phyloP scores from a whole-genome alignment of 2,113 vertebrate species.

The Okapia johnstoni region DNA sequence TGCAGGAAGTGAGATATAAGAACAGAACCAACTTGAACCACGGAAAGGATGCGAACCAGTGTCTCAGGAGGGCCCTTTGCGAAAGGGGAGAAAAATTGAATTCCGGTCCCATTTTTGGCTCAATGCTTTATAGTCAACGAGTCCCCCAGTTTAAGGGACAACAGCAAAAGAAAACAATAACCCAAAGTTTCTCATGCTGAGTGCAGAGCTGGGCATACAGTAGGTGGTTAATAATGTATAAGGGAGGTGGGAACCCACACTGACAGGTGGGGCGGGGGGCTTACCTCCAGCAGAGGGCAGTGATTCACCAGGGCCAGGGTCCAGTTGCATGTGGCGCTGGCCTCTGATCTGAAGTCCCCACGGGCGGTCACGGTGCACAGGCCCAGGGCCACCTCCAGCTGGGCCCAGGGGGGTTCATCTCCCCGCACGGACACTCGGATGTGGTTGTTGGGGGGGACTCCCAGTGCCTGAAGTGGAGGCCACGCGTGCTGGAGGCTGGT shows the following conservation, averaged over 20 bases:
- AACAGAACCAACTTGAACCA: not conserved
- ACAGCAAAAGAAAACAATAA: not conserved
- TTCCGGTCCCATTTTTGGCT: not conserved
- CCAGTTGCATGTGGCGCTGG: slow-evolving; percentile 71
- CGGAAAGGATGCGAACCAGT: not conserved
- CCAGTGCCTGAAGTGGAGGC: slow-evolving; percentile 72
- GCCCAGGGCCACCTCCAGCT: slow-evolving; percentile 77
- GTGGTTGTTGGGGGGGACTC: slow-evolving; percentile 74
- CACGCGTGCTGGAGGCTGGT: slow-evolving; percentile 77
- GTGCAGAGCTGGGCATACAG: not conserved
- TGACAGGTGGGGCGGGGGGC: not conserved
- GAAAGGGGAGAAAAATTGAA: not conserved
- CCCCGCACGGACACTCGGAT: slow-evolving; percentile 64
- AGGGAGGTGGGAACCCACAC: not conserved
- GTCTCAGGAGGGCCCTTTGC: not conserved
- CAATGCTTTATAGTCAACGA: not conserved
- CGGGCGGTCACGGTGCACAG: slow-evolving; percentile 76
- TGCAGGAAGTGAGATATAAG: not conserved
- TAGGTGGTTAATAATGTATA: not conserved
- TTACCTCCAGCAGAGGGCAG: slow-evolving; percentile 81
- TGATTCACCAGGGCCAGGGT: slow-evolving; percentile 75
- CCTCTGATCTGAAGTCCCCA: slow-evolving; percentile 54
- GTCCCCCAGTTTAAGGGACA: not conserved
- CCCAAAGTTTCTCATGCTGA: not conserved
- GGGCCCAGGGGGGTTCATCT: slow-evolving; percentile 24